Base-by-base conservation (phyloP, 2,797 vertebrate species). In the Oryzias dopingdopingensis region DNA sequence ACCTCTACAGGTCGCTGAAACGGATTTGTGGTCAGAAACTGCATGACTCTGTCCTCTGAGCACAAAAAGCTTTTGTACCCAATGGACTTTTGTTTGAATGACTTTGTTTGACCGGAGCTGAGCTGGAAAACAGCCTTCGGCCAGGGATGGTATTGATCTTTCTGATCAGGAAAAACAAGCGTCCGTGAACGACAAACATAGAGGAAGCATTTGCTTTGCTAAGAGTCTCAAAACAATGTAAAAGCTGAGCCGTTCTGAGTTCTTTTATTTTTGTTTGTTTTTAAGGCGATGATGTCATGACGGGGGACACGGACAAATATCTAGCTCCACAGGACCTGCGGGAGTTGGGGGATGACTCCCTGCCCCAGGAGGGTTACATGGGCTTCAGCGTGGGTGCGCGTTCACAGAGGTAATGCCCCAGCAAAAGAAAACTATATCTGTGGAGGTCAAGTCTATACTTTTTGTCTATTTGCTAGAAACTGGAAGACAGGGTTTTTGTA, bases 281-380 rank as follows among this genome's bases (percentile, higher is more conserved):
- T 37, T 37, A 37, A 99, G 97, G 97, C 91, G 97, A 99, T 59
- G 97, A 98, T 88, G 96, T 94, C 1, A 94, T 99, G 94, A 96
- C 96, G 32, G 96, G 95, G 26, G 96, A 98, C 54, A 96, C 96
- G 0, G 97, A 98, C 87, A 98, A 98, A 56, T 99, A 98, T 74
- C 90, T 99, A 4, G 96, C 96, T 60, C 97, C 97, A 1, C 96
- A 99, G 74, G 97, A 99, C 72, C 91, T 99, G 59, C 92, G 95
- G 40, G 97, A 99, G 70, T 75, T 99, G 70, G 97, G 97, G 10
- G 97, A 99, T 37, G 97, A 99, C 80, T 99, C 97, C 1, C 89
- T 99, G 50, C 97, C 97, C 14, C 95, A 95, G 18, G 96, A 98
- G 70, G 97, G 96, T 48, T 99, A 99, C 81, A 92, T 98, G 93